Conservation (phyloP, 23 tunicate species). For the Oikopleura vanhoeffeni region DNA sequence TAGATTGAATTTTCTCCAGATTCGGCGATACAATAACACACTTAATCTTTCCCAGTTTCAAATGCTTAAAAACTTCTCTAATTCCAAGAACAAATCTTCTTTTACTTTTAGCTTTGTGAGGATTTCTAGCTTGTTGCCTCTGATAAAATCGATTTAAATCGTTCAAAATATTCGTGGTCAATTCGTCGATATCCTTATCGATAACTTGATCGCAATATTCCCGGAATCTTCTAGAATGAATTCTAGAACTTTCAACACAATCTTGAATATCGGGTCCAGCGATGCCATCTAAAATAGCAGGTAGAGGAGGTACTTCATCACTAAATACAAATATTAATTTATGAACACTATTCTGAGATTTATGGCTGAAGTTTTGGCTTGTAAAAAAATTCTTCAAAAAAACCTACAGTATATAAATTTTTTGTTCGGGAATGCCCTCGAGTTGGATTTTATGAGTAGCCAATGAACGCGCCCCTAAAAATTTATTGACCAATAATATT, state of each 20-base stretch:
- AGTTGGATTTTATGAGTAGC: too few relatives aligned
- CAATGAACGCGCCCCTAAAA: too few relatives aligned
- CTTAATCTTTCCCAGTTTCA: slow-evolving; percentile 58
- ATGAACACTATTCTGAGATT: too few relatives aligned
- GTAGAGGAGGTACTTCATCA: slow-evolving; percentile 38
- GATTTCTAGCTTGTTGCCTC: slow-evolving; percentile 54
- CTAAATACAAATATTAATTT: slow-evolving; percentile 27
- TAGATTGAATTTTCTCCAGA: slow-evolving; percentile 85
- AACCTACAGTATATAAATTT: too few relatives aligned
- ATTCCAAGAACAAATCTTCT: slow-evolving; percentile 79
- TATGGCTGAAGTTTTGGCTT: too few relatives aligned
- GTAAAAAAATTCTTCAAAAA: too few relatives aligned
- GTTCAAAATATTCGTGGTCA: slow-evolving; percentile 33
- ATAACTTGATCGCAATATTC: slow-evolving; percentile 74
- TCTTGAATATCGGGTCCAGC: background rate
- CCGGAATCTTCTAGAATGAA: slow-evolving; percentile 20
- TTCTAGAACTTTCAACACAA: background rate
- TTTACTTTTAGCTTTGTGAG: slow-evolving; percentile 61
- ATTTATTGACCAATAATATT: too few relatives aligned
- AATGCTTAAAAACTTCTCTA: slow-evolving; percentile 87
- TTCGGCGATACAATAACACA: slow-evolving; percentile 93
- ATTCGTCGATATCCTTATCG: slow-evolving; percentile 82
- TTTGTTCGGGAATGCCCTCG: too few relatives aligned
- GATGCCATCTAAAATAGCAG: background rate
- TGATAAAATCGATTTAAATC: slow-evolving; percentile 68